Percentiles rank a stretch among this genome's conserved stretches.
Evolutionary conservation across 2,888 invertebrate genomes (phyloP).

Genomic region (Netelia melanura): DNA sequence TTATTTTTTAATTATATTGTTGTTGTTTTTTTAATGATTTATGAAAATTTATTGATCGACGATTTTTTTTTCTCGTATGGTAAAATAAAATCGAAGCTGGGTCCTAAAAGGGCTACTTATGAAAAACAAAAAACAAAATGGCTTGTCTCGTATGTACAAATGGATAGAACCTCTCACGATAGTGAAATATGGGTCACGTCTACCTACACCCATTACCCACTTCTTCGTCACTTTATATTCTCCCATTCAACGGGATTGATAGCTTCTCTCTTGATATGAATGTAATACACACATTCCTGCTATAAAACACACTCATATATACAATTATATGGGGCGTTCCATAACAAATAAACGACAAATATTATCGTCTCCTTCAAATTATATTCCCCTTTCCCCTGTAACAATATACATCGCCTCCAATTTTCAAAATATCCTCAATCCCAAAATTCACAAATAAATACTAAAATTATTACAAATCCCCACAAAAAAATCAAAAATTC

Average conservation of each 20-base stretch:
- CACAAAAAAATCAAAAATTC: no score
- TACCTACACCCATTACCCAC: slow-evolving; percentile 63
- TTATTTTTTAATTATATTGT: no score
- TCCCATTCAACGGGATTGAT: slow-evolving; percentile 61
- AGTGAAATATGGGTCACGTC: slow-evolving; percentile 48
- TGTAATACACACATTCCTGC: not conserved
- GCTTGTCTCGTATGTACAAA: not conserved
- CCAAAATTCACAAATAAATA: no score
- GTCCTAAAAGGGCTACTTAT: not conserved
- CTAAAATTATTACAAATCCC: no score
- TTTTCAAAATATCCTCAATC: no score
- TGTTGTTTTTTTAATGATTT: no score
- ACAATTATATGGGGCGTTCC: not conserved
- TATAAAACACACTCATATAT: not conserved
- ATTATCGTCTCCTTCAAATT: no score
- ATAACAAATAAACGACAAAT: not conserved
- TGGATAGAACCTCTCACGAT: not conserved
- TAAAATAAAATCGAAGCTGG: no score
- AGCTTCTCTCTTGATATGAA: slow-evolving; percentile 35
- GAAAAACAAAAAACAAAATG: not conserved
- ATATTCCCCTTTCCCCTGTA: no score
- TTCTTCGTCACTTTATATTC: slow-evolving; percentile 55
- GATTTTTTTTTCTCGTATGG: no score
- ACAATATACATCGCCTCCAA: no score
- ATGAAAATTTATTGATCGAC: no score